phyloP scores from a whole-genome alignment of 2,888 invertebrate species.

The Seira musarum region DNA sequence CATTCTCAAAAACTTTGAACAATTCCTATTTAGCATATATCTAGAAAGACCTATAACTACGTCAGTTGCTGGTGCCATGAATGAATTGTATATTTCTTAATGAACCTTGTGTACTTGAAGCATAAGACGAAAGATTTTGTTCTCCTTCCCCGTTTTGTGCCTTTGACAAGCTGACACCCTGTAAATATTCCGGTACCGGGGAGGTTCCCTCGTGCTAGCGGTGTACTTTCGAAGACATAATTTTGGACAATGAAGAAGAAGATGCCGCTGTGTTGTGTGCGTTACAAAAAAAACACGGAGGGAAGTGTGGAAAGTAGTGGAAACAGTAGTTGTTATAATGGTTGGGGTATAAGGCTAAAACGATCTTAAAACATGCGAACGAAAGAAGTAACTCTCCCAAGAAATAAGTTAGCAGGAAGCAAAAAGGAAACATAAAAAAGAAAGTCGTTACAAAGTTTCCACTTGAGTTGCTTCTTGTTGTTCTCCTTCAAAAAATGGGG shows the following conservation, averaged over 20 bases:
- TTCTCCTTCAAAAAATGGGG: neutral
- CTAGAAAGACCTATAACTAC: neutral
- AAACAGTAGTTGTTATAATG: slow-evolving; percentile 27
- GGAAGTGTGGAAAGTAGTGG: slow-evolving; percentile 31
- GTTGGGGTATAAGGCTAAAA: slow-evolving; percentile 38
- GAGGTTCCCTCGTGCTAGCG: neutral
- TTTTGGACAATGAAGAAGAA: slow-evolving; percentile 31
- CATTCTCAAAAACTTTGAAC: neutral
- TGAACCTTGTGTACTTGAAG: slow-evolving; percentile 19
- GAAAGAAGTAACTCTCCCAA: slow-evolving; percentile 16
- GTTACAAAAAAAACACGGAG: slow-evolving; percentile 15
- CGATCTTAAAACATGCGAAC: slow-evolving; percentile 62
- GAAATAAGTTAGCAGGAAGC: slow-evolving; percentile 14
- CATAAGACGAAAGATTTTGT: neutral
- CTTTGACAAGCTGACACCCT: slow-evolving; percentile 58
- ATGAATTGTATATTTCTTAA: slow-evolving; percentile 14
- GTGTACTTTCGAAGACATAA: slow-evolving; percentile 36
- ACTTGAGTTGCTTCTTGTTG: slow-evolving; percentile 55
- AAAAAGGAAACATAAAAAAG: slow-evolving; percentile 43
- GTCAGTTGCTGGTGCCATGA: slow-evolving; percentile 30
- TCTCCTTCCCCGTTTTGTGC: slow-evolving; percentile 4
- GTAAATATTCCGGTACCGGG: slow-evolving; percentile 45
- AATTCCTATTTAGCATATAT: neutral
- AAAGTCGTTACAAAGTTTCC: slow-evolving; percentile 66
- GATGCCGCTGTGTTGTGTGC: slow-evolving; percentile 24